Evolutionary conservation across 2,113 vertebrate species (phyloP), one percentile per base, ranked within the genome.

Genomic region (Kryptolebias marmoratus): DNA sequence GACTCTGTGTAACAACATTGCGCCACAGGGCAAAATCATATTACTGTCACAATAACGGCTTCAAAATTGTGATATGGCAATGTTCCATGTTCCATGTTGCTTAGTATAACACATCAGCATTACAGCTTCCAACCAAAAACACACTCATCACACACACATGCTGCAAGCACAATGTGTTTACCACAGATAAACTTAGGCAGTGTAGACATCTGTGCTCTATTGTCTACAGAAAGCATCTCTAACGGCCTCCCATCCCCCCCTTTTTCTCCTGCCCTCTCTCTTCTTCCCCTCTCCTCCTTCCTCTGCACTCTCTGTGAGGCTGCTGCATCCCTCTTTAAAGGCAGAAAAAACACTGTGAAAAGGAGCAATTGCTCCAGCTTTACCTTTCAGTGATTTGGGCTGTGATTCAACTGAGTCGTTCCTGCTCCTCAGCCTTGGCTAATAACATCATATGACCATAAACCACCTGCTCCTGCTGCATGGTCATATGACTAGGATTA

Each of bases 391-490:
- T 71, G 82, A 84, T 86, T 79, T 88, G 73, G 56, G 82, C 84
- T 81, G 77, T 90, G 91, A 87, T 81, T 91, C 89, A 88, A 82
- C 72, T 83, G 71, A 87, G 84, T 82, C 81, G 85, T 55, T 89
- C 70, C 80, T 87, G 85, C 90, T 91, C 80, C 73, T 87, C 83
- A 89, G 73, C 71, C 68, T 82, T 64, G 49, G 76, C 87, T 91
- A 85, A 91, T 75, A 89, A 85, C 83, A 89, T 94, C 93, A 94
- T 83, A 81, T 94, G 93, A 94, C 79, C 78, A 73, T 15, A 22
- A 54, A 70, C 85, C 91, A 91, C 82, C 90, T 94, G 90, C 88
- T 88, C 75, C 68, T 44, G n/a, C 68, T 67, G 73, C 63, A 55
- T 66, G 69, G 83, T 92, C 93, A 93, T 87, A 78, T 94, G 93